Base-by-base conservation (phyloP, 2,888 invertebrate species). In the Acrobasis consociella region DNA sequence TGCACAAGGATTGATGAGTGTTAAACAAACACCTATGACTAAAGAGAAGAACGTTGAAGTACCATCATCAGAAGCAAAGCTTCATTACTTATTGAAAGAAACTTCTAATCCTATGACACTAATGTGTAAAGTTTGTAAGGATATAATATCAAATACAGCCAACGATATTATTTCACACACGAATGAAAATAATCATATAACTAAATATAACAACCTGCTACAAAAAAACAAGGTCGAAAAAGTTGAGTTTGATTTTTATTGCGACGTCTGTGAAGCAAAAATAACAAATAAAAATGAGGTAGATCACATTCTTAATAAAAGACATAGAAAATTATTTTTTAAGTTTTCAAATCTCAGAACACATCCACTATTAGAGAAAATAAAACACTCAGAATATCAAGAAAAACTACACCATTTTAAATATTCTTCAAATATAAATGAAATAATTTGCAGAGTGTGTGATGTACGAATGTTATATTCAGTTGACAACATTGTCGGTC, bases 61-160 rank as follows among this genome's bases (percentile, higher is more conserved):
- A 7, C 50, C 15, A 51, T 17, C 9, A 5, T 7, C 63, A 53
- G 64, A 62, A n/a, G 49, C 64, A 10, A 71, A 64, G 58, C 17
- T n/a, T n/a, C 65, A 69, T 31, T 66, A 68, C 49, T 66, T 52
- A 10, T 62, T 58, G 10, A 68, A 16, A 53, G 60, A 13, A 67
- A 65, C 68, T 64, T 10, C 64, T 58, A 65, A 5, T 67, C 64
- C 53, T 63, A 70, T 31, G 15, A 42, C n/a, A 49, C 46, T 56
- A n/a, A 22, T 13, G 17, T 66, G 66, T 31, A 58, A n/a, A 51
- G 61, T 66, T n/a, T 66, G 66, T 17, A 22, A 16, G 0, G 58
- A 59, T 1, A 15, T 17, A n/a, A 15, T 66, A 2, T 56, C 63
- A 10, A 64, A 51, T 31, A 56, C 17, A 7, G 3, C 16, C 1